phyloP scores from a whole-genome alignment of 2,797 vertebrate genomes.

The Morus bassanus region DNA sequence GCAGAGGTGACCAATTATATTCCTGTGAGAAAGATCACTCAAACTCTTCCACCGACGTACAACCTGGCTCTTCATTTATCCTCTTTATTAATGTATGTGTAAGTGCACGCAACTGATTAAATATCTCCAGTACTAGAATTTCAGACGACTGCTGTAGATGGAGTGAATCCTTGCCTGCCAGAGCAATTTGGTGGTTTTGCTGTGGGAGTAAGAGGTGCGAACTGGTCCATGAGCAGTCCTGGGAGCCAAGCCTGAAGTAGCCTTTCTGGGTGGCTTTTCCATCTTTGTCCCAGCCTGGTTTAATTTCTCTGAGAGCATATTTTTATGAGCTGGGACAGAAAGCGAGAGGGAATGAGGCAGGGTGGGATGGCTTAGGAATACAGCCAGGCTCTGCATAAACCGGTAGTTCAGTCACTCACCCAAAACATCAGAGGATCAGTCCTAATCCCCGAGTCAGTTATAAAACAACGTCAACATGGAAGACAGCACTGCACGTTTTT shows the following conservation, averaged over 20 bases:
- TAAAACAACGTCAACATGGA: neutral
- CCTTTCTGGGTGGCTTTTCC: neutral
- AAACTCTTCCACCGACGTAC: neutral
- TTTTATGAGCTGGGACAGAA: neutral
- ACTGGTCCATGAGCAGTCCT: neutral
- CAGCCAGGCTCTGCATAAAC: neutral
- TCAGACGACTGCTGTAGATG: neutral
- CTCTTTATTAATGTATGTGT: neutral
- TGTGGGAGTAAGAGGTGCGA: rapidly evolving
- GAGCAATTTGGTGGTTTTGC: neutral
- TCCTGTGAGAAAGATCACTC: neutral
- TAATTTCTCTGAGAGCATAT: neutral
- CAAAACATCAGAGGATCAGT: neutral
- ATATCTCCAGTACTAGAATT: neutral
- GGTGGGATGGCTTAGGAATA: neutral
- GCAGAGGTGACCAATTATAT: neutral
- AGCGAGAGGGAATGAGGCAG: neutral
- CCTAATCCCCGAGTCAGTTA: neutral
- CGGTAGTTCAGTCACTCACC: neutral
- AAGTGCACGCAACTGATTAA: neutral
- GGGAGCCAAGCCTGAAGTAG: neutral
- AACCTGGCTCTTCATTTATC: neutral
- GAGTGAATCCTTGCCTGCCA: rapidly evolving
- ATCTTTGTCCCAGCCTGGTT: neutral
- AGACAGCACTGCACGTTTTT: neutral